phyloP scores from a whole-genome alignment of 2,113 vertebrate species.

The Corydoras sp. region DNA sequence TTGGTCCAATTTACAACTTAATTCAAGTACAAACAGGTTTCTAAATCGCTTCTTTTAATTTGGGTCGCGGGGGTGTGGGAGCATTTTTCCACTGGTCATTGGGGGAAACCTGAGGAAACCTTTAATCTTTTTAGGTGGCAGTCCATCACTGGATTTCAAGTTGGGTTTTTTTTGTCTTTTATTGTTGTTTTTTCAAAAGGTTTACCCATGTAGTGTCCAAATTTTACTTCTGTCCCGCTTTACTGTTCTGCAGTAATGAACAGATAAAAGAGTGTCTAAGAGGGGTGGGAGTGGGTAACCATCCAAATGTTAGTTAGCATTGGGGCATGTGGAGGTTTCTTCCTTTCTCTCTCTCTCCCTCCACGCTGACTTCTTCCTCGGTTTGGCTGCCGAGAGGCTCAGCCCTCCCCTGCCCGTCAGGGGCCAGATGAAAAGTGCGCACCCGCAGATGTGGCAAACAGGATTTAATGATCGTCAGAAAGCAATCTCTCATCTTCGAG shows the following conservation, averaged over 20 bases:
- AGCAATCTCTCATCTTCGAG: slow-evolving; percentile 54
- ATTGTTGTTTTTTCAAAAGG: too few species aligned
- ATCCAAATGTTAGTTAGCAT: slow-evolving; percentile 28
- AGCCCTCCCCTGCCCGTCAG: slow-evolving; percentile 36
- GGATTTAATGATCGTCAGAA: slow-evolving; percentile 55
- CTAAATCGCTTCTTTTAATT: too few species aligned
- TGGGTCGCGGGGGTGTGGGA: too few species aligned
- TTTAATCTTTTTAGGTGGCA: too few species aligned
- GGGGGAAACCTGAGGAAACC: too few species aligned
- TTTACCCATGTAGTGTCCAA: too few species aligned
- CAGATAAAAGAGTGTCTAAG: background rate
- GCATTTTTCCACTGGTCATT: too few species aligned
- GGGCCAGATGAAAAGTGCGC: slow-evolving; percentile 49
- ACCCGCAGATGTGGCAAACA: slow-evolving; percentile 49
- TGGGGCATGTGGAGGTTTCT: slow-evolving; percentile 5
- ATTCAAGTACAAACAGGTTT: too few species aligned
- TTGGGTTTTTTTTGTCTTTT: too few species aligned
- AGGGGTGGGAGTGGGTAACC: background rate
- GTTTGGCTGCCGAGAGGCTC: slow-evolving; percentile 19
- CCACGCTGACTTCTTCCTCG: slow-evolving; percentile 7
- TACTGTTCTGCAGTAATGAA: background rate
- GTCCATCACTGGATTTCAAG: too few species aligned
- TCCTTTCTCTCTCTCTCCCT: slow-evolving; percentile 23
- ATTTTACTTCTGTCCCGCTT: background rate
- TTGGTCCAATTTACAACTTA: background rate